Base-by-base conservation (phyloP, 2,888 invertebrate genomes). In the Nomada hirtipes region DNA sequence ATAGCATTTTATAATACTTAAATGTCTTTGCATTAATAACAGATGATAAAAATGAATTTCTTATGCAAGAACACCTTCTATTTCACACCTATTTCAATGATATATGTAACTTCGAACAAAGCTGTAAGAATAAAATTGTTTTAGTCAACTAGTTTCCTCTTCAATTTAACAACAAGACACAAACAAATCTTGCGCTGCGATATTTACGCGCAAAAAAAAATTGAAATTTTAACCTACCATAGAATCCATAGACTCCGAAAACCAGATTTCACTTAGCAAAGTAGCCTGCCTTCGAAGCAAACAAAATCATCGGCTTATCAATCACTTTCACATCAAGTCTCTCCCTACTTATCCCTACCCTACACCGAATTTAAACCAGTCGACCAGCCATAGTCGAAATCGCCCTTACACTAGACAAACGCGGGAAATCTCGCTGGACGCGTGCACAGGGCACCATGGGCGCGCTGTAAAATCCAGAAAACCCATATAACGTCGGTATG, bases 401-500 rank as follows among this genome's bases (percentile, higher is more conserved):
- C 26, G 53, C 26, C 60, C 69, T 70, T 79, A 79, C 61, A 65
- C 73, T 59, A 52, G 65, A 52, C 44, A 20, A 53, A 11, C 42
- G 44, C 26, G 36, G 55, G 57, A 70, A 67, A 79, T 65, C 60
- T 53, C 60, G 29, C 42, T 20, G 18, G 18, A 44, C 64, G 64
- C 11, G 55, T 29, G 76, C 61, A 52, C 44, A 23, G 47, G 36
- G 47, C 70, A 36, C 61, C 63, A 26, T 60, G 18, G 50, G 18
- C 55, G 2, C 29, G 20, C 29, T 55, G 60, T 67, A 71, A 82
- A 82, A 80, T 75, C 71, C 75, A 71, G 82, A 82, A 80, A 82
- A 80, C 71, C 63, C 68, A 42, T 79, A 70, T 71, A 71, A 68
- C 79, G 65, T 23, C 47, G 55, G 55, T 63, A 26, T 74, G 82